A percentile compares a stretch with the other conserved stretches of the same genome.
phyloP scores from a whole-genome alignment of 2,888 invertebrate species.

The Boloria selene region DNA sequence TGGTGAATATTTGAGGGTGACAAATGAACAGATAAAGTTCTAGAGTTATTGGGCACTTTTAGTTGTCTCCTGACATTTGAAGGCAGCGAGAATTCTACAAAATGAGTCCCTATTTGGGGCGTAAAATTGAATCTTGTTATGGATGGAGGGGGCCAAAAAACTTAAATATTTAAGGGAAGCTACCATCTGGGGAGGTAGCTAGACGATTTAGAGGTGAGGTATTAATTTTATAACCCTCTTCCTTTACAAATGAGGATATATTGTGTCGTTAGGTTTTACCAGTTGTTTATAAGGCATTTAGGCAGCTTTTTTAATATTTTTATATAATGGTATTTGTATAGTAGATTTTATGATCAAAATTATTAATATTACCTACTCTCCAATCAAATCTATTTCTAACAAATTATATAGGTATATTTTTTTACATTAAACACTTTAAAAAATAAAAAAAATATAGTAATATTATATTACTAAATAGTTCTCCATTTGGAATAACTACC shows the following conservation, averaged over 20 bases:
- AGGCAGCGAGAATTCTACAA: conserved; percentile 69
- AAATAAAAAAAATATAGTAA: too few relatives aligned
- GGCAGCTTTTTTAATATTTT: conserved; percentile 38
- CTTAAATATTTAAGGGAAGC: conserved; percentile 80
- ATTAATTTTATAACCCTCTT: conserved; percentile 79
- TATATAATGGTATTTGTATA: too few relatives aligned
- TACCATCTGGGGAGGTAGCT: conserved; percentile 68
- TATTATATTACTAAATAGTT: too few relatives aligned
- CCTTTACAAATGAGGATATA: conserved; percentile 66
- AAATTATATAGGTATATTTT: too few relatives aligned
- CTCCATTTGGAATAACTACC: background rate
- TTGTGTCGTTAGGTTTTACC: conserved; percentile 76
- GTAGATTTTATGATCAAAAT: too few relatives aligned
- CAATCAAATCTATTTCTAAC: too few relatives aligned
- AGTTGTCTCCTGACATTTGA: conserved; percentile 74
- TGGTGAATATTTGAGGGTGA: conserved; percentile 40
- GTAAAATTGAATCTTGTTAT: conserved; percentile 82
- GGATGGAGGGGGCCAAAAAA: conserved; percentile 73
- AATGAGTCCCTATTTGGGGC: conserved; percentile 75
- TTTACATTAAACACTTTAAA: too few relatives aligned
- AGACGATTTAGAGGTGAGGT: conserved; percentile 71
- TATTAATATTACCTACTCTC: too few relatives aligned
- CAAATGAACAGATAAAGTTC: conserved; percentile 57
- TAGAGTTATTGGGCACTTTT: conserved; percentile 57
- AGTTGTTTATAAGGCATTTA: conserved; percentile 66